Evolutionary conservation across 2,888 invertebrate genomes (phyloP), one percentile per base, ranked within the genome.

Genomic region (Trypoxylon attenuatum): DNA sequence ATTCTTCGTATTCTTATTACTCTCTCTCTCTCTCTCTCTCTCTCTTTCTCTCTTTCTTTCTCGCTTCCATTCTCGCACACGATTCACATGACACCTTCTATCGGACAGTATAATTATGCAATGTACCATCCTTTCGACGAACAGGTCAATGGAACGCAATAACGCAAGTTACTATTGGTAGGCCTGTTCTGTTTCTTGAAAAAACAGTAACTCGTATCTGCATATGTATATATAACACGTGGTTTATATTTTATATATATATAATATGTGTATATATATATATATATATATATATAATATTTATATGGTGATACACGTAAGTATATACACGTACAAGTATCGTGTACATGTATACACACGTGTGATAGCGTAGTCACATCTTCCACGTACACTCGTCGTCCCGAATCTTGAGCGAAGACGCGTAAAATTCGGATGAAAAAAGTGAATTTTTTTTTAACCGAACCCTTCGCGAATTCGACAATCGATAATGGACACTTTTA

Each of bases 111-210:
- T n/a, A n/a, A n/a, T n/a, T n/a, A n/a, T n/a, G n/a, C n/a, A n/a
- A n/a, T n/a, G n/a, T 27, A 8, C n/a, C 10, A 22, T 49, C 45
- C 47, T 47, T 33, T n/a, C 43, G 27, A 52, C 46, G 47, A 47
- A 39, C 8, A 53, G 33, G 39, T 52, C 15, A 59, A 64, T 55
- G 51, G 18, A 73, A 63, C n/a, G n/a, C 33, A 27, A 56, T 33
- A 70, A 66, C 46, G 39, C 21, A 70, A 69, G 64, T 73, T 59
- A 58, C 47, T 59, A 63, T 73, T 56, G 74, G 69, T 79, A 82
- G 81, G 82, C 76, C 81, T 60, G 71, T 80, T 79, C 65, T 46
- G 49, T 63, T n/a, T n/a, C 63, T 62, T 41, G 25, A 63, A 59
- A 58, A 70, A 73, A 67, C 65, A 55, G 65, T 71, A 77, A 75